Evolutionary conservation across 2,888 invertebrate species (phyloP), one percentile per base, ranked within the genome.

Genomic region (Caenorhabditis wallacei): DNA sequence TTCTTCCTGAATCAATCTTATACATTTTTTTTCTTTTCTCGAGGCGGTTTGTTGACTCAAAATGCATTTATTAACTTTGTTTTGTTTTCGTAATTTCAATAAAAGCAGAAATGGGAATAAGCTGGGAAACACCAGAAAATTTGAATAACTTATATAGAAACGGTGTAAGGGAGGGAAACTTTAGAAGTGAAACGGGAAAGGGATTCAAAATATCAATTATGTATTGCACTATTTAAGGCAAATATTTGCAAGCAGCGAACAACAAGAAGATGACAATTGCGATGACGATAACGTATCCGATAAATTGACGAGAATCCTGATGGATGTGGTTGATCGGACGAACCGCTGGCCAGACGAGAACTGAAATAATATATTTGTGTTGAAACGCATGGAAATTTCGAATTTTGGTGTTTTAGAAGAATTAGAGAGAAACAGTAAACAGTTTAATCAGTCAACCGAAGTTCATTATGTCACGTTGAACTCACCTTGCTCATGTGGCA

Each of bases 191-290:
- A 64, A 59, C 26, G 22, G 35, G 35, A 7, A 20, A 24, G 20
- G 22, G 11, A 48, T 20, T 30, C 4, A 43, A 7, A 26, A 37
- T 46, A n/a, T n/a, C n/a, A n/a, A n/a, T n/a, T n/a, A n/a, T n/a
- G 16, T n/a, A 37, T 57, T 51, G 51, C 40, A 61, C 43, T 8
- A 10, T 69, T 85, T 61, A 88, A 37, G 88, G 83, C 24, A 88
- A 74, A 70, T 88, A 88, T 48, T 88, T 88, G 70, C 86, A 85
- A 7, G 88, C 86, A 18, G 86, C 88, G 76, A 88, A 88, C 30
- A 86, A 70, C 18, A 88, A 68, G 82, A 88, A 88, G 26, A 88
- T 86, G 22, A 88, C 86, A 53, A 88, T 56, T 16, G 88, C 88
- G 43, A 88, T 88, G 30, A 88, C 43, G 59, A 88, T 22, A 16